Evolutionary conservation across 2,888 invertebrate species (phyloP), one percentile per base, ranked within the genome.

Genomic region (Epinotia ramella): DNA sequence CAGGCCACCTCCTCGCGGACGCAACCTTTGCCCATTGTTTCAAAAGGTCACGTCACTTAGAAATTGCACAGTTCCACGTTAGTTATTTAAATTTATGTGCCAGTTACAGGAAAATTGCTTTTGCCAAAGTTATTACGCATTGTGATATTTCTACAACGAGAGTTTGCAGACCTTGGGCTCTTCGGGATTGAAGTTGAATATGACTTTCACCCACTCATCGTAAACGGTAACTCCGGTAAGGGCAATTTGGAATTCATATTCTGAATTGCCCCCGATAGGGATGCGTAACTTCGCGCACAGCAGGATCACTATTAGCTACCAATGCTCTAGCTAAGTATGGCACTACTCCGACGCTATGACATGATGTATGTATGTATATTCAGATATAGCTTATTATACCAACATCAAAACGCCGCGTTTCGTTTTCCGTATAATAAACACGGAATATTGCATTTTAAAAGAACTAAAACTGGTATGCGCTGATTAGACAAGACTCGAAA

Each of bases 21-120:
- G 16, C 46, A 65, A 65, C 66, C 59, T 60, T 76, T 72, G 60
- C 63, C 79, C 64, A 81, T 82, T 82, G 82, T 82, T 80, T 74
- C 64, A 64, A 82, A 82, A 82, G 81, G 82, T 82, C 81, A 80
- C 78, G 73, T 76, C 78, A 79, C 79, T 72, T 66, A 79, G 81
- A 80, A 80, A 80, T 73, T 64, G 73, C 73, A 73, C 57, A 68
- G 28, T 24, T 57, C 49, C 63, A 64, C 53, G 69, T 69, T 63
- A 73, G 40, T 13, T 63, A 75, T 73, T 69, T 69, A 69, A 77
- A 73, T 77, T 70, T 69, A 70, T 73, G 70, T 53, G 62, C 33
- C 53, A 62, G 40, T 75, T 71, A 65, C 53, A 71, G 65, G 70
- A 75, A 71, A 75, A 75, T 60, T 57, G 46, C 44, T 57, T 18